These are phyloP conservation scores for Bolinopsis microptera DNA, from an alignment of 37 sponge, comb jelly and placozoan genomes.

Conservation along the genomic window DNA sequence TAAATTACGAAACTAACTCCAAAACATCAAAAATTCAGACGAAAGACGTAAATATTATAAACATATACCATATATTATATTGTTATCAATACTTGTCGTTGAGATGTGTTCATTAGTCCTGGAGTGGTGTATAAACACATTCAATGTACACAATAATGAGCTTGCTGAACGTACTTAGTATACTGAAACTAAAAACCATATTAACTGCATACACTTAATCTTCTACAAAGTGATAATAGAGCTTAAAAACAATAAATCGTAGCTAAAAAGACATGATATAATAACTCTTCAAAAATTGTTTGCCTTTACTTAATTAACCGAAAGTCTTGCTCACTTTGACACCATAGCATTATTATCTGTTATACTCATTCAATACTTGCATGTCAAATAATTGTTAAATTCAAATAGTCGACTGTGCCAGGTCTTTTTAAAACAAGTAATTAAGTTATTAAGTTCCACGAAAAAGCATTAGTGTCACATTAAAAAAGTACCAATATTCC, in stretches of 20 bases:
- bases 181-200: slow-evolving; percentile 63
- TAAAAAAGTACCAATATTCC: neutral
- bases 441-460: neutral
- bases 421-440: neutral
- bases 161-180: neutral
- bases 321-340: neutral
- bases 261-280: slow-evolving; percentile 63
- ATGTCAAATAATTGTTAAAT: neutral
- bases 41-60: neutral
- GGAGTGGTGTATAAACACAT: slow-evolving; percentile 19
- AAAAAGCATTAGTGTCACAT: neutral
- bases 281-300: neutral
- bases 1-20: neutral
- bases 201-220: slow-evolving; percentile 62
- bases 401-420: neutral
- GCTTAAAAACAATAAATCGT: slow-evolving; percentile 64
- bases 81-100: neutral
- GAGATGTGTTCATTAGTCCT: neutral
- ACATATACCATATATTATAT: neutral
- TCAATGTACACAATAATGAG: slow-evolving; percentile 17
- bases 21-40: neutral
- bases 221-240: slow-evolving; percentile 61
- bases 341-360: neutral
- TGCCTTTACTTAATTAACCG: slow-evolving; percentile 7
- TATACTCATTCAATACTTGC: neutral